These are phyloP conservation scores for Conger conger DNA, from an alignment of 2,113 vertebrate genomes.

Conservation along the genomic window DNA sequence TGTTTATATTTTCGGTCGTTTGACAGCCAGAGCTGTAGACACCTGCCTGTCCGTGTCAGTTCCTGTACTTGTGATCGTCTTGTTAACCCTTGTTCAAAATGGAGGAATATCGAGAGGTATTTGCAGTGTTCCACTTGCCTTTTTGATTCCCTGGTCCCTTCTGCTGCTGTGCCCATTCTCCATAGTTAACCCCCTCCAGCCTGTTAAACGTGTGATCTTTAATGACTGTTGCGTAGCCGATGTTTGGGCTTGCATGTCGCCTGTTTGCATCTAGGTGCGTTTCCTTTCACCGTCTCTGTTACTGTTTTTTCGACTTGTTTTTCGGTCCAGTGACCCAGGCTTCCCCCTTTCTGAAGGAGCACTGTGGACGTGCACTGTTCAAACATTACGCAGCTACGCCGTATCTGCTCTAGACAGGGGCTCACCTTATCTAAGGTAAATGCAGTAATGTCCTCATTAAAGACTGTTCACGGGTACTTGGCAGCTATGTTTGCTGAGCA, in stretches of 20 bases:
- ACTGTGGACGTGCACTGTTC: conserved; percentile 69
- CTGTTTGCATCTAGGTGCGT: too few species aligned
- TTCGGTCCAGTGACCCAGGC: too few species aligned
- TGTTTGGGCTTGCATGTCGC: too few species aligned
- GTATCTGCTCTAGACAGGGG: conserved; percentile 70
- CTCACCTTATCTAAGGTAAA: conserved; percentile 97
- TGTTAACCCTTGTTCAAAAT: conserved; percentile 53
- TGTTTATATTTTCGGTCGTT: neutral
- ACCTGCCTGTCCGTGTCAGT: conserved; percentile 39
- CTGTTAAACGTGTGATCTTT: too few species aligned
- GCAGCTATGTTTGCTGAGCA: conserved; percentile 76
- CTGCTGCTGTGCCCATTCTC: too few species aligned
- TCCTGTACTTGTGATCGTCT: conserved; percentile 49
- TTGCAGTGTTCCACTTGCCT: conserved; percentile 36
- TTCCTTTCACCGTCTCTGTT: too few species aligned
- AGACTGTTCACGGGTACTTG: conserved; percentile 73
- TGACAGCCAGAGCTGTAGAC: neutral
- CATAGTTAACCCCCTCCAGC: too few species aligned
- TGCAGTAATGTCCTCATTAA: conserved; percentile 86
- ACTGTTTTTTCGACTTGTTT: too few species aligned
- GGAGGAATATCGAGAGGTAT: conserved; percentile 43
- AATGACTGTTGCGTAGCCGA: too few species aligned
- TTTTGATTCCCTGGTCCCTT: too few species aligned
- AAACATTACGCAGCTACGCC: conserved; percentile 67
- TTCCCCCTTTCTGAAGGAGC: too few species aligned